Percentiles rank a stretch among this genome's conserved stretches.
Evolutionary conservation across 2,888 invertebrate genomes (phyloP).

Genomic region (Spialia ferax): DNA sequence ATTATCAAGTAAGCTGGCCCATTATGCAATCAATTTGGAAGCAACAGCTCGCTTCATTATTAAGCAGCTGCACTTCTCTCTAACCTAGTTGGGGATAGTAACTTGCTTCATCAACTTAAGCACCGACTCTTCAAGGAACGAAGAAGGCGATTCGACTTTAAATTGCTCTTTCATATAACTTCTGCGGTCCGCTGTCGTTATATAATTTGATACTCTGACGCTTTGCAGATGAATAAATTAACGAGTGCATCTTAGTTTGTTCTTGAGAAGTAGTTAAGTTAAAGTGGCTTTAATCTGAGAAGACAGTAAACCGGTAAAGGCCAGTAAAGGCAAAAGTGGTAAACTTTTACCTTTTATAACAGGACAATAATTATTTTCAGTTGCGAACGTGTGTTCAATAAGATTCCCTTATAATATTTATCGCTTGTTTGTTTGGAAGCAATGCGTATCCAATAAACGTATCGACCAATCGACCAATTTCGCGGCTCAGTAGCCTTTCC

Average conservation of each 20-base stretch:
- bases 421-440: not conserved
- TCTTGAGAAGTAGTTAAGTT: not conserved
- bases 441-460: conserved; percentile 32
- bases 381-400: too few relatives aligned
- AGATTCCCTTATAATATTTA: too few relatives aligned
- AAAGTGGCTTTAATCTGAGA: not conserved
- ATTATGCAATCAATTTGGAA: not conserved
- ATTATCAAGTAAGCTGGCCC: not conserved
- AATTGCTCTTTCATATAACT: conserved; percentile 34
- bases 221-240: conserved; percentile 26
- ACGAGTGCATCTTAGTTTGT: not conserved
- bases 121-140: conserved; percentile 32
- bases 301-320: not conserved
- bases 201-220: conserved; percentile 25
- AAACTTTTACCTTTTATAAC: too few relatives aligned
- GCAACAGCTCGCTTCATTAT: conserved; percentile 15
- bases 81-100: conserved; percentile 27
- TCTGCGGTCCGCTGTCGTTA: conserved; percentile 16
- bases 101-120: conserved; percentile 36
- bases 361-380: too few relatives aligned
- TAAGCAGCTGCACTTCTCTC: conserved; percentile 16
- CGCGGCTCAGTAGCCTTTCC: conserved; percentile 36
- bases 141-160: conserved; percentile 27
- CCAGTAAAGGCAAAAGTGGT: not conserved
- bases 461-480: conserved; percentile 25